Conservation (phyloP, 2,888 invertebrate genomes). For the Dicyrtoma fusca region DNA sequence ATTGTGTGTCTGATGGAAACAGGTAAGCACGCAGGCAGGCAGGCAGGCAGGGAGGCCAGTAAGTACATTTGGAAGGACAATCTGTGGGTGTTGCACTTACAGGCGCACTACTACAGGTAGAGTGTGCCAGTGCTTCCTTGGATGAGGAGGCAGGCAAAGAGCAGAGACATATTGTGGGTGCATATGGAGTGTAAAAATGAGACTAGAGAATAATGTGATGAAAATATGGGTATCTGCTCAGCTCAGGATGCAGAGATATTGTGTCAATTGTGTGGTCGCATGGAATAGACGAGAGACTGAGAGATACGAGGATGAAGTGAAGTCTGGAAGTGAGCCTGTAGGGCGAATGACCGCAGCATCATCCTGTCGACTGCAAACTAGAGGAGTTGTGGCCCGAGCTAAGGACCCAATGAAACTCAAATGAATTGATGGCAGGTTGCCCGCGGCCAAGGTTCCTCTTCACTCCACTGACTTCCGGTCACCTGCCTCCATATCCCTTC, state of each 20-base stretch:
- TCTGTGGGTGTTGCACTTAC: too few species aligned
- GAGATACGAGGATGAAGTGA: not conserved
- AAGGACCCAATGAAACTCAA: slow-evolving; percentile 15
- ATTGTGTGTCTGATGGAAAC: too few species aligned
- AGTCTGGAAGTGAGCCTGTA: not conserved
- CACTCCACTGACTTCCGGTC: slow-evolving; percentile 30
- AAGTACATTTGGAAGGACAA: too few species aligned
- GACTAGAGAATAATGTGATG: too few species aligned
- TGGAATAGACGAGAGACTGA: not conserved
- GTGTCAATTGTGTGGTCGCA: too few species aligned
- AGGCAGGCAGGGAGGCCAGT: too few species aligned
- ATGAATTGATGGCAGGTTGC: slow-evolving; percentile 23
- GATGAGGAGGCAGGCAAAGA: not conserved
- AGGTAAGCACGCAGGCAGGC: too few species aligned
- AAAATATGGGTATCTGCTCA: too few species aligned
- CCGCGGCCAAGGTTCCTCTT: slow-evolving; percentile 29
- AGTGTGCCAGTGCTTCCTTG: too few species aligned
- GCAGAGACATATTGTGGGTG: not conserved
- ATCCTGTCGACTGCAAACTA: slow-evolving; percentile 9
- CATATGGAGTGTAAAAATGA: too few species aligned
- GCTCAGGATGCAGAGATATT: too few species aligned
- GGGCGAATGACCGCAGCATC: slow-evolving; percentile 29
- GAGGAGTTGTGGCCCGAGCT: not conserved
- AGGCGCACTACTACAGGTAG: too few species aligned
- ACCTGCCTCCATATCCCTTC: slow-evolving; percentile 8